Conservation (phyloP, 2,797 vertebrate genomes). For the Poecilia gillii region DNA sequence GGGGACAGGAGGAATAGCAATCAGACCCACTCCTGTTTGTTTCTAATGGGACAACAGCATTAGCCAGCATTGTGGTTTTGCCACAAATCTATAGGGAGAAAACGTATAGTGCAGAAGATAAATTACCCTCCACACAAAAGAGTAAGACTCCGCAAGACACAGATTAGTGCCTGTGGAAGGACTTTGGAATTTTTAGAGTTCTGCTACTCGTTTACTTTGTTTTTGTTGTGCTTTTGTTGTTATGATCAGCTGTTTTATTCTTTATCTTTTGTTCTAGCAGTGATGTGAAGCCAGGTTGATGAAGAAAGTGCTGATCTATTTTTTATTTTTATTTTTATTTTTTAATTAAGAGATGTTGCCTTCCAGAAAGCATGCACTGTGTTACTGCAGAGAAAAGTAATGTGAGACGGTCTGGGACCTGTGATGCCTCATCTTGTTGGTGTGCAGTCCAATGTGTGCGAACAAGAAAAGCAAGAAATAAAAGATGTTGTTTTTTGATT, state of each 20-base stretch:
- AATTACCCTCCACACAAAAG: constrained; percentile 34
- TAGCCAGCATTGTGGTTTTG: constrained; percentile 46
- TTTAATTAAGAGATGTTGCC: constrained; percentile 14
- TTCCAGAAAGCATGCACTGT: background rate
- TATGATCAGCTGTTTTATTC: constrained; percentile 17
- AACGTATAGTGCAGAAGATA: constrained; percentile 28
- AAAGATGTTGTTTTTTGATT: background rate
- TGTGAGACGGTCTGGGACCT: constrained; percentile 1
- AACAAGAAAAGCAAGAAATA: constrained; percentile 24
- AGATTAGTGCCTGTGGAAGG: constrained; percentile 10
- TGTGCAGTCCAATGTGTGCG: constrained; percentile 4
- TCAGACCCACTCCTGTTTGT: constrained; percentile 71
- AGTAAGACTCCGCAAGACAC: constrained; percentile 9
- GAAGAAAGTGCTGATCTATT: constrained; percentile 5
- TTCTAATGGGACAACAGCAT: constrained; percentile 68
- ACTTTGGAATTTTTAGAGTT: constrained; percentile 10
- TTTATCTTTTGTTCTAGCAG: constrained; percentile 1
- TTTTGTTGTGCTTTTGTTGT: background rate
- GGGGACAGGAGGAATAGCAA: constrained; percentile 62
- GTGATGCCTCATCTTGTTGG: constrained; percentile 6
- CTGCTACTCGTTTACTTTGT: background rate
- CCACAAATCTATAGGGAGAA: constrained; percentile 59
- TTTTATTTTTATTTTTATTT: background rate
- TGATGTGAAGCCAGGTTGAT: constrained; percentile 1
- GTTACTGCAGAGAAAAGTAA: constrained; percentile 6